A percentile compares a stretch with the other conserved stretches of the same genome.
Conservation (phyloP, 2,113 vertebrate genomes). For the Laticauda colubrina region DNA sequence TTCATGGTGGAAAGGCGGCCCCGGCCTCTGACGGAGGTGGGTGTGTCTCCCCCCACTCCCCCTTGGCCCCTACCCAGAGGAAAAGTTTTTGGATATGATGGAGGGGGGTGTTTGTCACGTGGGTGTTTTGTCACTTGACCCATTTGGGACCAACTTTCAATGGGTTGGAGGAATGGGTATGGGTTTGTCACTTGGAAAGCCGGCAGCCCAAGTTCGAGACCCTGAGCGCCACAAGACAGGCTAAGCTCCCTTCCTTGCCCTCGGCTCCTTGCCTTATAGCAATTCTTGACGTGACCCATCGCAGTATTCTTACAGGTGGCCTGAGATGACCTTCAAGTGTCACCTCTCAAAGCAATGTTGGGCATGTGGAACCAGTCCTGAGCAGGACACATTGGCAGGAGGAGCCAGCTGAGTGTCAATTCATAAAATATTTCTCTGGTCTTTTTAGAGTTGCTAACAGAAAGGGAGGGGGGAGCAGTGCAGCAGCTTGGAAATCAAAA, state of each 20-base stretch:
- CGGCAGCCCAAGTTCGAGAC: no score
- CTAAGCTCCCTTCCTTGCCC: no score
- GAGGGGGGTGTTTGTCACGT: neutral
- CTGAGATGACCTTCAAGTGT: neutral
- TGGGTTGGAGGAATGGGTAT: rapidly evolving
- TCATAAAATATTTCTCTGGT: no score
- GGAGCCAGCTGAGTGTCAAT: neutral
- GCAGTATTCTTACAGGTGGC: rapidly evolving
- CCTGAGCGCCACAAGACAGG: no score
- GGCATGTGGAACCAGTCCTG: neutral
- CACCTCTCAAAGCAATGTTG: neutral
- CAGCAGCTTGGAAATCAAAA: no score
- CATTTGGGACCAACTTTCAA: neutral
- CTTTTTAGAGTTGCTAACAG: no score
- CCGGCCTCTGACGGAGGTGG: conserved; percentile 88
- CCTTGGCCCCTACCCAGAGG: conserved; percentile 8
- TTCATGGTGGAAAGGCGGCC: conserved; percentile 91
- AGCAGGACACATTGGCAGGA: neutral
- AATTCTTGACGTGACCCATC: no score
- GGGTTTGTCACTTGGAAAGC: no score
- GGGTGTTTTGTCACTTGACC: neutral
- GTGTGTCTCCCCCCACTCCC: neutral
- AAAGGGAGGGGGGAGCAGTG: no score
- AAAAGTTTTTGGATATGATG: no score
- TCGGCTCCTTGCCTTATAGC: no score